Base-by-base conservation (phyloP, 1,140 invertebrate species). In the Pseudomyrmex cubaensis region DNA sequence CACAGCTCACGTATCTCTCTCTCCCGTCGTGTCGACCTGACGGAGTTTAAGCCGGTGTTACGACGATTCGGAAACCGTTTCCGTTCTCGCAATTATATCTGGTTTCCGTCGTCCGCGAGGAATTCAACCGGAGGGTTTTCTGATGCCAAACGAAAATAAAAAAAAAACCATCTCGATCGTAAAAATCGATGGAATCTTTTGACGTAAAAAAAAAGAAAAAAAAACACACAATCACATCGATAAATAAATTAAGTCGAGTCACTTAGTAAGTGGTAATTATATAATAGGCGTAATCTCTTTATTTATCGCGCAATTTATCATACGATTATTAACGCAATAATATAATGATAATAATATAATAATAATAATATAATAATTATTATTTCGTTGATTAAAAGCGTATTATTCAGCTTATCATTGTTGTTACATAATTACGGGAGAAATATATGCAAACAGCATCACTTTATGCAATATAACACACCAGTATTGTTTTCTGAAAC, bases 1-100 rank as follows among this genome's bases (percentile, higher is more conserved):
- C 35, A 20, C 82, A 10, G 50, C 85, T 86, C 82, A 78, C 82
- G 74, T 84, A 86, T 69, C 63, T 75, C 63, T 46, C 35, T 35
- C 4, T 35, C 35, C 35, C 35, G 35, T 35, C 35, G 54, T 83
- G 75, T 62, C 70, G 48, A 52, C 15, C 56, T 46, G 52, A 46
- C 64, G 74, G 75, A 61, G 35, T 70, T 59, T 75, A 73, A 75
- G 48, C 50, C 75, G 69, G 22, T 52, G 85, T 46, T 66, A 25
- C 52, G 22, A 73, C 57, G 35, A 80, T 50, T 52, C 50, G 85
- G 76, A 85, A 85, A 75, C 15, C 54, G 48, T 75, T 69, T 69
- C 2, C 56, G 44, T 54, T 70, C 80, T 63, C 64, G 59, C 59
- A 85, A 84, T 86, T 78, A 74, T 70, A 74, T 63, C 52, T 46